Base-by-base conservation (phyloP, 2,113 vertebrate genomes). In the Brachyhypopomus occidentalis region DNA sequence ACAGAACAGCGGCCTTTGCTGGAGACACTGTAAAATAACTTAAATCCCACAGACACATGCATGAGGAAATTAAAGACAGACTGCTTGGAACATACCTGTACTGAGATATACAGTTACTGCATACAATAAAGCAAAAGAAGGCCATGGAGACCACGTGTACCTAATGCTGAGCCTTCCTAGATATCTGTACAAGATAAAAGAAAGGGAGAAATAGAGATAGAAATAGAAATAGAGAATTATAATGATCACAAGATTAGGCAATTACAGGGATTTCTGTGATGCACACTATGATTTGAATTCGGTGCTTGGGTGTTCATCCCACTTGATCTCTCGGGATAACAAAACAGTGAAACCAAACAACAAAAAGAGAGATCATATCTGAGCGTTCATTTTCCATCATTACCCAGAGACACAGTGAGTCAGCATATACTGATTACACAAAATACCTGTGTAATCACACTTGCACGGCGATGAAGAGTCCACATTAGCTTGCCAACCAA, bases 131-230 rank as follows among this genome's bases (percentile, higher is more conserved):
- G 77, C 6, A 77, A 74, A 55, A 41, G 38, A 55, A 41, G 60
- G 22, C 22, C 45, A 52, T 1, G 52, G 52, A 23, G 60, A 45
- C 7, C 60, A 63, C 7, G 23, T 23, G 23, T 5, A 22, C 17
- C 3, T 64, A 70, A 62, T 20, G 2, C 38, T 25, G 48, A 17
- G 14, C 64, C 55, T 34, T 52, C 55, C 58, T 3, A n/a, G 74
- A 77, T 7, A 63, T 70, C 84, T 85, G 78, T 63, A 0, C 14
- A 17, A 77, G 75, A 70, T 62, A 34, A 52, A 73, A 78, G 41
- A 64, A 22, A 4, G 45, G 76, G n/a, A 77, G 23, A 77, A 30
- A 77, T 9, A 3, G 2, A 25, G 41, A 4, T 5, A 58, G 2
- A 81, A n/a, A n/a, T n/a, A n/a, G n/a, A 23, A 14, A 27, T 12